These are phyloP conservation scores for Phoxinus dragarum DNA, from an alignment of 2,797 vertebrate genomes.

Conservation along the genomic window DNA sequence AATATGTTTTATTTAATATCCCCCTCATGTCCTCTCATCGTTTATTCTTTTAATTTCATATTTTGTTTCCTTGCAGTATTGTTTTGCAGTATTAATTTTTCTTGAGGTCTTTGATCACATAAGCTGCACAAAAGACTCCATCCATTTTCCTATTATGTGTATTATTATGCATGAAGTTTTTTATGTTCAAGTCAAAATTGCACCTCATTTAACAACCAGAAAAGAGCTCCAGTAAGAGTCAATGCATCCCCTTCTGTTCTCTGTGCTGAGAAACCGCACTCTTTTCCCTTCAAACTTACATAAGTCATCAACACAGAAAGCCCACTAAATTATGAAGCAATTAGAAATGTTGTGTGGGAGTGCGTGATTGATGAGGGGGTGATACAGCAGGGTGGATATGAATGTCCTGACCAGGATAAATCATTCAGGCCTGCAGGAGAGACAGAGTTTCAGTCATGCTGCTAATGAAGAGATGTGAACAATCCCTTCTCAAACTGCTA, in stretches of 20 bases:
- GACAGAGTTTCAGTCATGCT: conserved; percentile 19
- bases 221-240: neutral
- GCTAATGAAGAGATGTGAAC: conserved; percentile 17
- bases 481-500: conserved; percentile 6
- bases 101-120: neutral
- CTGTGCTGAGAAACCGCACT: neutral
- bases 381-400: conserved; percentile 18
- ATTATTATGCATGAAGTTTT: neutral
- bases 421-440: conserved; percentile 23
- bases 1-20: neutral
- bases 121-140: conserved; percentile 9
- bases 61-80: conserved; percentile 9
- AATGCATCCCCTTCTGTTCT: neutral
- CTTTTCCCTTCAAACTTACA: neutral
- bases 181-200: neutral
- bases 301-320: conserved; percentile 39
- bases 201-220: conserved; percentile 14
- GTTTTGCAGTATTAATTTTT: neutral
- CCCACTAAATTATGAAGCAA: conserved; percentile 41
- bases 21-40: neutral
- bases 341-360: conserved; percentile 39
- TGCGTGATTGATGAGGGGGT: conserved; percentile 21
- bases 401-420: conserved; percentile 38
- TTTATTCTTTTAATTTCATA: neutral
- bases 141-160: neutral